Conservation (phyloP, 2,888 invertebrate genomes). For the Eristalis tenax region DNA sequence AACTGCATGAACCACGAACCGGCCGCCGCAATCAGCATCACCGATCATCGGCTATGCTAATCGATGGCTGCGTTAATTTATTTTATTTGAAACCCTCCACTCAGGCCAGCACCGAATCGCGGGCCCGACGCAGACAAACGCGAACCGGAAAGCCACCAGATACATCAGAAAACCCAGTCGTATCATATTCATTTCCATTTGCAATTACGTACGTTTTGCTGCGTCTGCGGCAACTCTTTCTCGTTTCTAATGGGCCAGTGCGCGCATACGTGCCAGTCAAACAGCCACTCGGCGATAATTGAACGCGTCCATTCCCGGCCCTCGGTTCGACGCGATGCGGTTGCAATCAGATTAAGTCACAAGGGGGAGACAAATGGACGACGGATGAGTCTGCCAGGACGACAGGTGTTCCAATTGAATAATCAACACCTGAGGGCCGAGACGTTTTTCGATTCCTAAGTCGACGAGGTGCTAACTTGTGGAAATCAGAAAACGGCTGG, state of each 20-base stretch:
- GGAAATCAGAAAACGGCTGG: slow-evolving; percentile 48
- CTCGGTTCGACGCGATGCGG: slow-evolving; percentile 33
- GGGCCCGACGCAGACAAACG: neutral
- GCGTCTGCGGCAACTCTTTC: neutral
- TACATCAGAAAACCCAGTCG: slow-evolving; percentile 14
- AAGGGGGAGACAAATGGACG: slow-evolving; percentile 54
- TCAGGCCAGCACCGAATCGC: slow-evolving; percentile 8
- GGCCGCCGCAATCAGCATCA: neutral
- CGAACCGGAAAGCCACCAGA: slow-evolving; percentile 6
- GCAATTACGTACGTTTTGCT: neutral
- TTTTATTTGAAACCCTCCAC: slow-evolving; percentile 7
- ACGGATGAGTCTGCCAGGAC: slow-evolving; percentile 5
- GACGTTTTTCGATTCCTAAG: slow-evolving; percentile 26
- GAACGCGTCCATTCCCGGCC: neutral
- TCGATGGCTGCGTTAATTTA: slow-evolving; percentile 22
- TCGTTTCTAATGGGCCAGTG: slow-evolving; percentile 18
- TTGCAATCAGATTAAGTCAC: slow-evolving; percentile 54
- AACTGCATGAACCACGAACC: neutral
- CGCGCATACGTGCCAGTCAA: slow-evolving; percentile 20
- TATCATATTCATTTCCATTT: slow-evolving; percentile 40
- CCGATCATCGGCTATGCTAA: slow-evolving; percentile 28
- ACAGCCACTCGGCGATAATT: slow-evolving; percentile 13
- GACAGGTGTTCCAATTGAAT: slow-evolving; percentile 67
- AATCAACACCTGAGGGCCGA: slow-evolving; percentile 53
- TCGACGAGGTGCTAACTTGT: slow-evolving; percentile 63